Percentiles rank a stretch among this genome's conserved stretches.
phyloP scores from a whole-genome alignment of 2,113 vertebrate genomes.

The Agapornis roseicollis region DNA sequence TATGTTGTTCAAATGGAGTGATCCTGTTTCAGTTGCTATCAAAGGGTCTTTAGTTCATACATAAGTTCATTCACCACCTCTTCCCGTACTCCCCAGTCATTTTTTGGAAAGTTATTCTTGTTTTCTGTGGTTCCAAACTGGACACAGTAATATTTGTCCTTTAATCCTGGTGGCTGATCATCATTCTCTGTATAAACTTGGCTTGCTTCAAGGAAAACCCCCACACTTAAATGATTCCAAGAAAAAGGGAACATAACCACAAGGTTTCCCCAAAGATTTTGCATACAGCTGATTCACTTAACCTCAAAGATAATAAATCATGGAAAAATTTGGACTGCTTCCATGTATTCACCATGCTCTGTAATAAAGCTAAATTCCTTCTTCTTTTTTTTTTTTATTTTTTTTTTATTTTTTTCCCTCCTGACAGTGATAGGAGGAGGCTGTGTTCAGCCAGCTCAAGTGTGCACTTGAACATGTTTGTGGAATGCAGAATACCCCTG shows the following conservation, averaged over 20 bases:
- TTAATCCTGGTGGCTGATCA: neutral
- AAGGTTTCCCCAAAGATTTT: conserved; percentile 47
- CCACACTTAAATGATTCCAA: conserved; percentile 46
- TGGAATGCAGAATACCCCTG: neutral
- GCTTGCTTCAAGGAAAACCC: conserved; percentile 24
- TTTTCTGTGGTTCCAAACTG: neutral
- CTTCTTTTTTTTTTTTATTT: neutral
- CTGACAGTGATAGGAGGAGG: neutral
- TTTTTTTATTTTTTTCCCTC: neutral
- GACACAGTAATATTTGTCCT: neutral
- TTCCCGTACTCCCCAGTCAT: neutral
- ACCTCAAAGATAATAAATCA: conserved; percentile 40
- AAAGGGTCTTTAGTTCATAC: neutral
- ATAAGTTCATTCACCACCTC: neutral
- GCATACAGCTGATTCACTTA: conserved; percentile 42
- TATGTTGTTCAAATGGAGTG: neutral
- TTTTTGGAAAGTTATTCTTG: neutral
- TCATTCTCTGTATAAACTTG: conserved; percentile 12
- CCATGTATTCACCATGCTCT: conserved; percentile 1
- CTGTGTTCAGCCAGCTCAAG: neutral
- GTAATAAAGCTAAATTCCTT: neutral
- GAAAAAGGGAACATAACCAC: conserved; percentile 34
- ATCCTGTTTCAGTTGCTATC: neutral
- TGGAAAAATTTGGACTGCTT: neutral
- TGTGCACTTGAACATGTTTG: neutral